Base-by-base conservation (phyloP, 2,113 vertebrate species). In the Lepisosteus osseus region DNA sequence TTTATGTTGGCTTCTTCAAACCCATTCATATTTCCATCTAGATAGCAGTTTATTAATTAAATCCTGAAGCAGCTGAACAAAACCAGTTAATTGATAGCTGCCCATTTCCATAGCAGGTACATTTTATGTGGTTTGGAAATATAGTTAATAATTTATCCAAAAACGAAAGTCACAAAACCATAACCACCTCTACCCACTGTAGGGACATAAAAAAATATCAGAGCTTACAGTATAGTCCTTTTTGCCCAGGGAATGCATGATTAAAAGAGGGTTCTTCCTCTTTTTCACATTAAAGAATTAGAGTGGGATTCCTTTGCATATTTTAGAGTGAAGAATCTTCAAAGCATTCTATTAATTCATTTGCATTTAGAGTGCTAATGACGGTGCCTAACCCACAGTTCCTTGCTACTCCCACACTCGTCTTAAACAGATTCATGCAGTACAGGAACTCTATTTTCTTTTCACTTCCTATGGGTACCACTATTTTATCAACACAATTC, bases 291-390 rank as follows among this genome's bases (percentile, higher is more conserved):
- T 56, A 68, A 75, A 77, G 72, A 17, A 17, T 7, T 64, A 64
- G 6, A 64, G 62, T 83, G 78, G 72, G 79, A 74, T 76, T 71
- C 56, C 81, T 79, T 83, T 87, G 80, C 81, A 89, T 88, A 87
- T 90, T 86, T 85, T 89, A 89, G 83, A 80, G 74, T 66, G 77
- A 79, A 73, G 78, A 77, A 73, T 88, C 89, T 88, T 89, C 87
- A 90, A 87, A 92, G 88, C 80, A 74, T 73, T 79, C 78, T 83
- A 82, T 77, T 80, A 82, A 83, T 84, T 87, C 84, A 92, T 90
- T 91, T 84, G 85, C 85, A 89, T 91, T 90, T 89, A 80, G 68
- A 86, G 77, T 86, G 84, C 84, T 88, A 89, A 90, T 89, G 84
- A 89, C 90, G 89, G 79, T 75, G 73, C 45, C 42, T 79, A 70